These are phyloP conservation scores for Myotis myotis DNA, from an alignment of 2,797 vertebrate species.

Conservation along the genomic window DNA sequence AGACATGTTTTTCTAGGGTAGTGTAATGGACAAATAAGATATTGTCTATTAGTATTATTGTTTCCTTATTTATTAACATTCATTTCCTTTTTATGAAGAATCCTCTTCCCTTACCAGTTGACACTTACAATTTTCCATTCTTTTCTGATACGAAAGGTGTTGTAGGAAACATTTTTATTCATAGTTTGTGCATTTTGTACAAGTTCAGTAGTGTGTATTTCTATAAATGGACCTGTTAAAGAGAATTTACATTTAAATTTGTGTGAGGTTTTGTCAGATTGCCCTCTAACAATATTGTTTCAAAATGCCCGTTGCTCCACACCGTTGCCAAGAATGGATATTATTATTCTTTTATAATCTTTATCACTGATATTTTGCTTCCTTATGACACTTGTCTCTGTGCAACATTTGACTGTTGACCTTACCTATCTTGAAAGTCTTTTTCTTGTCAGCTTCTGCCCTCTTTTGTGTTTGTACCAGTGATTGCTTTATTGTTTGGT, in stretches of 20 bases:
- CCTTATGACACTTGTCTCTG: neutral
- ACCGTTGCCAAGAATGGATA: neutral
- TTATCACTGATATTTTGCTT: neutral
- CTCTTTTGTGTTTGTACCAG: neutral
- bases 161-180: neutral
- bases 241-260: neutral
- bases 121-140: neutral
- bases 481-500: neutral
- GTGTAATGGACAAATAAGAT: neutral
- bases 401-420: neutral
- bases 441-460: neutral
- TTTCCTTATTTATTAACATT: conserved; percentile 24
- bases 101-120: neutral
- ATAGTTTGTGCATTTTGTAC: conserved; percentile 16
- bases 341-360: neutral
- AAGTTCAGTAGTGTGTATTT: neutral
- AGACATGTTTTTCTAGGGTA: neutral
- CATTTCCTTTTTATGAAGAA: neutral
- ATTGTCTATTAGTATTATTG: neutral
- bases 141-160: neutral
- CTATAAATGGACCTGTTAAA: neutral
- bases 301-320: neutral
- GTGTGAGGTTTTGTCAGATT: neutral
- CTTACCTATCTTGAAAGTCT: neutral
- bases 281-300: neutral